Percentiles rank a stretch among this genome's conserved stretches.
phyloP scores from a whole-genome alignment of 30 jellyfish, hydroid and myxozoan genomes.

The Aurelia sp. region DNA sequence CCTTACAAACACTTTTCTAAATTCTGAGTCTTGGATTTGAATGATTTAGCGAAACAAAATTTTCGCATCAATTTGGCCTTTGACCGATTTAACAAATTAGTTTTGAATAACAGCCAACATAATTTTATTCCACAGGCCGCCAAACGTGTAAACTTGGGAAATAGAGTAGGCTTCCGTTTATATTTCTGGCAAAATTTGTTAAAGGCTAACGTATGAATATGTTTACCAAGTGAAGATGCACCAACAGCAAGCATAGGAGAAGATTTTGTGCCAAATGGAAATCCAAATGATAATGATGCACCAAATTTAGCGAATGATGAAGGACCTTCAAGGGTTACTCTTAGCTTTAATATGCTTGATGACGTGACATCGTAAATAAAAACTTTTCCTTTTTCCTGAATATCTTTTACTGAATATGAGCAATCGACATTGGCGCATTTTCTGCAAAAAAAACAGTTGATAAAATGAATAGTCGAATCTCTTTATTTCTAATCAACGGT shows the following conservation, averaged over 20 bases:
- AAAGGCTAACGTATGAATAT: background rate
- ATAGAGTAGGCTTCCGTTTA: too few species aligned
- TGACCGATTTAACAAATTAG: too few species aligned
- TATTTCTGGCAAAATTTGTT: too few species aligned
- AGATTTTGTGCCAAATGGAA: slow-evolving; percentile 54
- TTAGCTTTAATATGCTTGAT: background rate
- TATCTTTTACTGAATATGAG: slow-evolving; percentile 59
- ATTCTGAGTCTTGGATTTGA: too few species aligned
- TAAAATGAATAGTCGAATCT: too few species aligned
- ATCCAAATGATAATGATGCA: slow-evolving; percentile 58
- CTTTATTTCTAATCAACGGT: too few species aligned
- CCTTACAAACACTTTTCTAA: too few species aligned
- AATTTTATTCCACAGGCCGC: too few species aligned
- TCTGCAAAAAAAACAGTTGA: slow-evolving; percentile 32
- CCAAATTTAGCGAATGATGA: slow-evolving; percentile 75
- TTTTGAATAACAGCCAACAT: too few species aligned
- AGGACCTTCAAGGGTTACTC: slow-evolving; percentile 58
- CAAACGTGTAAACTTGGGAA: too few species aligned
- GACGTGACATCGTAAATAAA: slow-evolving; percentile 46
- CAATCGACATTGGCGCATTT: slow-evolving; percentile 60
- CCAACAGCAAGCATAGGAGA: slow-evolving; percentile 75
- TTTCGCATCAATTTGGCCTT: too few species aligned
- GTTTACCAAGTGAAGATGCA: slow-evolving; percentile 73
- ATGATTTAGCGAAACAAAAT: too few species aligned
- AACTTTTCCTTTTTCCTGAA: slow-evolving; percentile 68